Percentiles rank a stretch among this genome's conserved stretches.
Evolutionary conservation across 2,797 vertebrate species (phyloP).

Genomic region (Sebastes reedi): DNA sequence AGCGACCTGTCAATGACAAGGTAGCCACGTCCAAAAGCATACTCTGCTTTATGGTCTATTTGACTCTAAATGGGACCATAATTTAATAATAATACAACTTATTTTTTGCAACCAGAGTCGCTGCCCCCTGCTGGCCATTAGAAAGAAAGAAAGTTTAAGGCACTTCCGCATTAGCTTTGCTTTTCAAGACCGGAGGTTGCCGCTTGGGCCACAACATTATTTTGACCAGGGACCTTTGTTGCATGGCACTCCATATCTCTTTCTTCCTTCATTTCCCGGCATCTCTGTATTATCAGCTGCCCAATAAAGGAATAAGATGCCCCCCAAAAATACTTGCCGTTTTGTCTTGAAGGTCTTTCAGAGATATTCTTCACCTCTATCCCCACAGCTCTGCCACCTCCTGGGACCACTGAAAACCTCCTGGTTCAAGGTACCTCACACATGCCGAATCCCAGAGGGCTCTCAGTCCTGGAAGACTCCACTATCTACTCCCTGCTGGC

Average conservation of each 20-base stretch:
- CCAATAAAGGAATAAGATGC: neutral
- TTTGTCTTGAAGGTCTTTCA: neutral
- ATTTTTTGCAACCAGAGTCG: neutral
- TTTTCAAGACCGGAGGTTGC: neutral
- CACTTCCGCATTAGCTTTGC: neutral
- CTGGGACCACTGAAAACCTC: neutral
- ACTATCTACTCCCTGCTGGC: conserved; percentile 66
- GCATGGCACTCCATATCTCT: neutral
- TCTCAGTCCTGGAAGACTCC: conserved; percentile 17
- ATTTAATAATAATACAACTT: neutral
- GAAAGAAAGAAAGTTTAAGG: neutral
- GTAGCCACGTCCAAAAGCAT: neutral
- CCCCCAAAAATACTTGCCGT: neutral
- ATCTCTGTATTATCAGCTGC: neutral
- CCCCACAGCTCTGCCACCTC: conserved; percentile 8
- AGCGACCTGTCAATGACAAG: neutral
- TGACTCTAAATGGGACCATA: neutral
- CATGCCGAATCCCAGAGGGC: neutral
- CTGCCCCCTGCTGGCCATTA: neutral
- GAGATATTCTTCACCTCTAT: neutral
- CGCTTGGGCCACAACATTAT: neutral
- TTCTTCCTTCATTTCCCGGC: neutral
- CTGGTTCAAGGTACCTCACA: neutral
- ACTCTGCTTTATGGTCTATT: neutral
- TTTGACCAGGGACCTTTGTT: neutral